Percentiles rank a stretch among this genome's conserved stretches.
Evolutionary conservation across 2,113 vertebrate species (phyloP).

Genomic region (Galbula dea): DNA sequence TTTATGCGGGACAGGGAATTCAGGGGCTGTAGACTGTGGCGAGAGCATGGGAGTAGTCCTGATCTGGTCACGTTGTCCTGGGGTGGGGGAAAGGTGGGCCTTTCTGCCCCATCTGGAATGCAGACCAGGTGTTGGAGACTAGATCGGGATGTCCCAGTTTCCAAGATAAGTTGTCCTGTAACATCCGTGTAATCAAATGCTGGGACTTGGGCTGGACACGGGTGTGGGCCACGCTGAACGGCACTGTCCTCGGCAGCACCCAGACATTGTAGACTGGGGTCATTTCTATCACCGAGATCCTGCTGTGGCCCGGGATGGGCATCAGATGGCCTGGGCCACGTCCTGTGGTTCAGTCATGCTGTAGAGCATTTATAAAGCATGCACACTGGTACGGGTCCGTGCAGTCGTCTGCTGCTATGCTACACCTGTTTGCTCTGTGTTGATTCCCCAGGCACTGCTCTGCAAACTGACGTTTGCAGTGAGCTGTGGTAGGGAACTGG

Average conservation of each 20-base stretch:
- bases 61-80: neutral
- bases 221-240: neutral
- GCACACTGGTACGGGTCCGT: neutral
- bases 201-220: neutral
- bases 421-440: neutral
- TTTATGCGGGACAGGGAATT: neutral
- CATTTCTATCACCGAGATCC: accelerated
- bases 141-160: neutral
- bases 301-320: neutral
- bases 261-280: neutral
- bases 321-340: neutral
- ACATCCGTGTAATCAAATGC: accelerated
- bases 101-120: neutral
- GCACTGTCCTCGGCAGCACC: neutral
- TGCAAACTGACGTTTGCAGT: neutral
- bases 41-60: neutral
- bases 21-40: neutral
- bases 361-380: neutral
- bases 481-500: neutral
- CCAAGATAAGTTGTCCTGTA: neutral
- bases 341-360: neutral
- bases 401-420: neutral
- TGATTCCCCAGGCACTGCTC: neutral
- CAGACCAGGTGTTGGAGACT: neutral
- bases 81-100: neutral